Evolutionary conservation across 2,113 vertebrate species (phyloP).

Genomic region (Numenius arquata): DNA sequence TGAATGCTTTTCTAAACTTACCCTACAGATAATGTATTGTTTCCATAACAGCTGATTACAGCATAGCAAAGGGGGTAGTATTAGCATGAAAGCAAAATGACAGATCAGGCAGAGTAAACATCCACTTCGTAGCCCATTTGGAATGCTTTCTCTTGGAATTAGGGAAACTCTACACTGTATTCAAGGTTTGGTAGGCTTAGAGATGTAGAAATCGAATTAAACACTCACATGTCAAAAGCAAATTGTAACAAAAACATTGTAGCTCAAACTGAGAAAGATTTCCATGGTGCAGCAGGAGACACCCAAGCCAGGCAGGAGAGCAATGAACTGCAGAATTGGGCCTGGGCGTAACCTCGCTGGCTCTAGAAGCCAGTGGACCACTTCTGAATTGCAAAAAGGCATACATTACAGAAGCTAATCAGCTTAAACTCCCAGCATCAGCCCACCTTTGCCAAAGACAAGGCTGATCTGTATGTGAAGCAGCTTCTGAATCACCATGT

Average conservation of each 20-base stretch:
- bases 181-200: neutral
- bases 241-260: neutral
- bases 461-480: neutral
- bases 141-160: neutral
- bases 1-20: neutral
- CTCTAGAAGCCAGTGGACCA: neutral
- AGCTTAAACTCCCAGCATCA: neutral
- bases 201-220: neutral
- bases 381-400: neutral
- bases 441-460: neutral
- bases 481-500: neutral
- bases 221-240: neutral
- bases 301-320: neutral
- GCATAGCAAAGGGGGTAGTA: neutral
- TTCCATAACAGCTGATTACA: constrained; percentile 23
- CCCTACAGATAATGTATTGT: neutral
- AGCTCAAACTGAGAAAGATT: neutral
- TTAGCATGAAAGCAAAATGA: neutral
- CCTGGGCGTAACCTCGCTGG: neutral
- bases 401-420: neutral
- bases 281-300: neutral
- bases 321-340: neutral
- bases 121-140: neutral
- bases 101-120: neutral
- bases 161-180: neutral